Conservation (phyloP, 2,797 vertebrate species). For the Sebastes miniatus region DNA sequence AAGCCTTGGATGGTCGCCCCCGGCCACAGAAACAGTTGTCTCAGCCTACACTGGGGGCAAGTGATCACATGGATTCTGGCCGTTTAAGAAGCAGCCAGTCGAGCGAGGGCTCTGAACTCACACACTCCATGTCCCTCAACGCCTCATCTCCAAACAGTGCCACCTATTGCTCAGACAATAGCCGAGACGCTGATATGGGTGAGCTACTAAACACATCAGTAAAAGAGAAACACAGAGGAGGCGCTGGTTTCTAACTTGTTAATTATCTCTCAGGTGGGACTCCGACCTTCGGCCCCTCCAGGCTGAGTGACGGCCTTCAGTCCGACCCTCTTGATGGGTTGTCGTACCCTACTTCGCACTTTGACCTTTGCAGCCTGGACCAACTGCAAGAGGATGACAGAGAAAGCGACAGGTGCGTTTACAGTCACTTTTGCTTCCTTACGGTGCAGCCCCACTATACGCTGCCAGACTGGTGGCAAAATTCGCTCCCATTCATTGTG, state of each 20-base stretch:
- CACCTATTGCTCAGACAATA: slow-evolving; percentile 76
- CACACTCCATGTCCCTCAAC: slow-evolving; percentile 76
- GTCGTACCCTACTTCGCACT: slow-evolving; percentile 82
- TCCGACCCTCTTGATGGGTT: slow-evolving; percentile 84
- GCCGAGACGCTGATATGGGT: slow-evolving; percentile 87
- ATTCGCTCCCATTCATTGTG: no score
- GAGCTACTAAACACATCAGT: slow-evolving; percentile 32
- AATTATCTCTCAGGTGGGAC: slow-evolving; percentile 65
- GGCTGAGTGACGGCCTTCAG: slow-evolving; percentile 83
- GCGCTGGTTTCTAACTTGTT: neutral
- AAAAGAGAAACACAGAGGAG: neutral
- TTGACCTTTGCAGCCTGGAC: slow-evolving; percentile 88
- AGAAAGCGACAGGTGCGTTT: slow-evolving; percentile 89
- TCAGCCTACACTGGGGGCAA: slow-evolving; percentile 82
- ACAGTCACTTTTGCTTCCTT: neutral
- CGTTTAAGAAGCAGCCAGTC: slow-evolving; percentile 87
- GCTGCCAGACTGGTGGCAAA: no score
- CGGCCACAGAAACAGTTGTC: slow-evolving; percentile 91
- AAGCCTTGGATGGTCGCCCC: slow-evolving; percentile 88
- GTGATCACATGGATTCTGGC: slow-evolving; percentile 83
- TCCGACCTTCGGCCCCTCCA: slow-evolving; percentile 73
- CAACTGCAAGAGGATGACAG: slow-evolving; percentile 92
- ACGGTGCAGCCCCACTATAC: no score
- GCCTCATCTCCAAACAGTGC: slow-evolving; percentile 78
- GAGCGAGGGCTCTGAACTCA: slow-evolving; percentile 86